Evolutionary conservation across 2,797 vertebrate genomes (phyloP).

Genomic region (Cheirogaleus major): DNA sequence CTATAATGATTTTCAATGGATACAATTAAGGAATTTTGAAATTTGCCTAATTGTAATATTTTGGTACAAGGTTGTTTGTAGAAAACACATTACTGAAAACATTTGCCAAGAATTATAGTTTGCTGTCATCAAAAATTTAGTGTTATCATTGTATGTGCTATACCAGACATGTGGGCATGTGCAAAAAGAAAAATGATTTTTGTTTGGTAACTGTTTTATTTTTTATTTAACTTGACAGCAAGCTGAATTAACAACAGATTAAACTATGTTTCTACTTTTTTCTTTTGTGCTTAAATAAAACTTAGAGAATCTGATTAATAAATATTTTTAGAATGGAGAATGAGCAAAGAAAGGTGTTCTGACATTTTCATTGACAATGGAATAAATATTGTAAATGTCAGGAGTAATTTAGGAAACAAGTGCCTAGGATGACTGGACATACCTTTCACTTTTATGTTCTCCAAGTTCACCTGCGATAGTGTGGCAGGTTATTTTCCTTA

Average conservation of each 20-base stretch:
- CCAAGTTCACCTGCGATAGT: background rate
- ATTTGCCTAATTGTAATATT: background rate
- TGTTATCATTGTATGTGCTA: background rate
- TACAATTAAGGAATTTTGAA: background rate
- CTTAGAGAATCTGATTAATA: background rate
- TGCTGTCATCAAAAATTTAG: background rate
- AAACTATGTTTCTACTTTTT: background rate
- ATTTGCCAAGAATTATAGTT: background rate
- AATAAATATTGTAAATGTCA: background rate
- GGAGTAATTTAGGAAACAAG: background rate
- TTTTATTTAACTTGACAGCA: background rate
- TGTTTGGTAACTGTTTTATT: background rate
- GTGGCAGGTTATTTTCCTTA: background rate
- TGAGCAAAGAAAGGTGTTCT: background rate
- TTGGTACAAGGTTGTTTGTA: background rate
- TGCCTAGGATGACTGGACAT: background rate
- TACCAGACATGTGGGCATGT: background rate
- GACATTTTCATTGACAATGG: background rate
- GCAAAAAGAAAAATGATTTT: background rate
- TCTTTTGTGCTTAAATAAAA: background rate
- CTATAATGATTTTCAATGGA: background rate
- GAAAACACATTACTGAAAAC: background rate
- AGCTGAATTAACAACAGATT: background rate
- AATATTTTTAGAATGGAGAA: background rate
- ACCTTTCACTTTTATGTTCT: fast-evolving